phyloP scores from a whole-genome alignment of 1,140 invertebrate species.

The Sitodiplosis mosellana region DNA sequence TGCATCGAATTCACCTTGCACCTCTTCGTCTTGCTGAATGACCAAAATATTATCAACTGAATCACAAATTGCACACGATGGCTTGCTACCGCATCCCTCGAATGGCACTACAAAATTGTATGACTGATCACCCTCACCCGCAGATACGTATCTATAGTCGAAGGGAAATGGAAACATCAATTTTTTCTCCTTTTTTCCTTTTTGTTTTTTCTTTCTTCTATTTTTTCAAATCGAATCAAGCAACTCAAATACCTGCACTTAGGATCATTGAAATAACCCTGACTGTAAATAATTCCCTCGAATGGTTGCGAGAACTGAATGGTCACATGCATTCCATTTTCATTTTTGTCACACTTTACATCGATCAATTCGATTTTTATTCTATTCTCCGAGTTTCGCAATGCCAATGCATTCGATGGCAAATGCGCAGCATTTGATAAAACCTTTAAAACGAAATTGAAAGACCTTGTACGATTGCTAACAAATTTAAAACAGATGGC shows the following conservation, averaged over 20 bases:
- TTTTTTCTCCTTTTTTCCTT: too few species aligned
- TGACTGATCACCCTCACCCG: slow-evolving; percentile 30
- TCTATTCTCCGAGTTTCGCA: too few species aligned
- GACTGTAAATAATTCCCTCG: slow-evolving; percentile 54
- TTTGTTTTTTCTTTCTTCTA: too few species aligned
- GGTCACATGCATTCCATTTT: slow-evolving; percentile 37
- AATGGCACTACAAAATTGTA: slow-evolving; percentile 41
- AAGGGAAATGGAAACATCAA: too few species aligned
- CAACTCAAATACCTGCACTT: slow-evolving; percentile 37
- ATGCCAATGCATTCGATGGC: too few species aligned
- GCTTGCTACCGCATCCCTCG: slow-evolving; percentile 38
- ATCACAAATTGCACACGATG: slow-evolving; percentile 34
- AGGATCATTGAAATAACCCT: slow-evolving; percentile 43
- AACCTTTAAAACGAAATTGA: too few species aligned
- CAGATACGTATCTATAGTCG: slow-evolving; percentile 34
- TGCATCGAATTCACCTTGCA: slow-evolving; percentile 39
- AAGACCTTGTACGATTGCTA: too few species aligned
- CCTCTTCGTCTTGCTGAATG: slow-evolving; percentile 41
- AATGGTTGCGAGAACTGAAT: slow-evolving; percentile 43
- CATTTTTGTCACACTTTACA: slow-evolving; percentile 36
- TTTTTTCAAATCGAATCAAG: too few species aligned
- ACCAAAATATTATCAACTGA: slow-evolving; percentile 42
- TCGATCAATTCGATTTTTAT: slow-evolving; percentile 32
- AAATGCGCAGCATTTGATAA: too few species aligned
- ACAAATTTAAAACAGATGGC: too few species aligned